Percentiles rank a stretch among this genome's conserved stretches.
phyloP scores from a whole-genome alignment of 1,140 invertebrate genomes.

The Lepidotrigona ventralis region DNA sequence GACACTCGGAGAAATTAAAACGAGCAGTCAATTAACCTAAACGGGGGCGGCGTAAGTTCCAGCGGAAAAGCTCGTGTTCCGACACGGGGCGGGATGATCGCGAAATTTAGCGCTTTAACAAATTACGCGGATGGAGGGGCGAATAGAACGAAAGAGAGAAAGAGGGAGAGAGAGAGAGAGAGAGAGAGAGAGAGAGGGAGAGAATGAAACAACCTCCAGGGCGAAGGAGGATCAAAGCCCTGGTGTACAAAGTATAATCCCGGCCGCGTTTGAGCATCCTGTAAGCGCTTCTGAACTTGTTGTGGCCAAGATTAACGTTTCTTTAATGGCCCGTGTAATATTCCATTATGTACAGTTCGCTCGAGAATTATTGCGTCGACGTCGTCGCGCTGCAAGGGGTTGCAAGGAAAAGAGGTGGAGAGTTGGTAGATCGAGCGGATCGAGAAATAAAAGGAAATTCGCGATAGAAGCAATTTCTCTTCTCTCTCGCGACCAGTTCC shows the following conservation, averaged over 20 bases:
- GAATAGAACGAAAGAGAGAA: not conserved
- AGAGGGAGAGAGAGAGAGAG: not conserved
- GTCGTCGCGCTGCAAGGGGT: not conserved
- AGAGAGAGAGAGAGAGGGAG: not conserved
- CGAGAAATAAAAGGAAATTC: slow-evolving; percentile 32
- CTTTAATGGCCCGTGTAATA: slow-evolving; percentile 80
- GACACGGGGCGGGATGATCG: slow-evolving; percentile 50
- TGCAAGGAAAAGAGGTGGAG: too few species aligned
- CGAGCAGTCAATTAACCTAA: slow-evolving; percentile 26
- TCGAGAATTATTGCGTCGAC: slow-evolving; percentile 64
- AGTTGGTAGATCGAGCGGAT: slow-evolving; percentile 31
- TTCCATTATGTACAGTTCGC: slow-evolving; percentile 75
- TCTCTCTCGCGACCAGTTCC: not conserved
- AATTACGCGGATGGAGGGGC: slow-evolving; percentile 66
- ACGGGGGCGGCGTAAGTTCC: not conserved
- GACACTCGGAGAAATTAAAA: slow-evolving; percentile 13
- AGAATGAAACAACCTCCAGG: slow-evolving; percentile 42
- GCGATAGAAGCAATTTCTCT: slow-evolving; percentile 31
- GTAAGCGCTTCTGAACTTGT: slow-evolving; percentile 74
- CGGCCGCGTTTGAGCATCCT: slow-evolving; percentile 70
- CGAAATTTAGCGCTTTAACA: slow-evolving; percentile 76
- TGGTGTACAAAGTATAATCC: slow-evolving; percentile 67
- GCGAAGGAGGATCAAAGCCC: slow-evolving; percentile 73
- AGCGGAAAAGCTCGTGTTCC: slow-evolving; percentile 20
- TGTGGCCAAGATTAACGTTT: slow-evolving; percentile 80